Evolutionary conservation across 2,888 invertebrate species (phyloP).

Genomic region (Tricholauxania praeusta): DNA sequence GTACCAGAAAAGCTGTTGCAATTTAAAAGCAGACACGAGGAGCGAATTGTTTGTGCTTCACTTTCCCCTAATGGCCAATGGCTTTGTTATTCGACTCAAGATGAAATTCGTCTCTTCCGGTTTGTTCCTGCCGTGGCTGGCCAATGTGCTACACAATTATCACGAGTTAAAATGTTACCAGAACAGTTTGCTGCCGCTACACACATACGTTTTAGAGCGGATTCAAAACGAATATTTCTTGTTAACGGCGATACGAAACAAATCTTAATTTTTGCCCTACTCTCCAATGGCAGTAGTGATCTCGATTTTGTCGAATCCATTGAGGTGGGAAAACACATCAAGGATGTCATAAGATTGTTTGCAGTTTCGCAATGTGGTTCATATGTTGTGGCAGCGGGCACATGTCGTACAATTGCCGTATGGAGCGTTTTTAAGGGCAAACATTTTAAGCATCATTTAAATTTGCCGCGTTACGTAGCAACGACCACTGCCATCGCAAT

Average conservation of each 20-base stretch:
- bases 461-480: conserved; percentile 78
- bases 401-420: conserved; percentile 75
- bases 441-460: conserved; percentile 70
- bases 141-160: conserved; percentile 50
- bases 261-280: conserved; percentile 67
- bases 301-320: conserved; percentile 64
- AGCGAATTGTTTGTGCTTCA: conserved; percentile 77
- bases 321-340: conserved; percentile 67
- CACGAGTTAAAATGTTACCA: conserved; percentile 64
- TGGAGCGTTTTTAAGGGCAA: conserved; percentile 70
- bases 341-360: conserved; percentile 71
- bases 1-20: conserved; percentile 78
- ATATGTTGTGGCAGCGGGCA: conserved; percentile 78
- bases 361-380: conserved; percentile 70
- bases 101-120: conserved; percentile 73
- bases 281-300: conserved; percentile 55
- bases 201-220: conserved; percentile 66
- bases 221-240: conserved; percentile 67
- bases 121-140: conserved; percentile 52
- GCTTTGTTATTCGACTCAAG: conserved; percentile 81
- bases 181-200: conserved; percentile 62
- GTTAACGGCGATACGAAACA: conserved; percentile 63
- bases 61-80: conserved; percentile 79
- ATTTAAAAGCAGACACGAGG: conserved; percentile 75
- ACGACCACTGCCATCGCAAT: conserved; percentile 81